These are phyloP conservation scores for Acanthochromis polyacanthus DNA, from an alignment of 2,113 vertebrate species.

Conservation along the genomic window DNA sequence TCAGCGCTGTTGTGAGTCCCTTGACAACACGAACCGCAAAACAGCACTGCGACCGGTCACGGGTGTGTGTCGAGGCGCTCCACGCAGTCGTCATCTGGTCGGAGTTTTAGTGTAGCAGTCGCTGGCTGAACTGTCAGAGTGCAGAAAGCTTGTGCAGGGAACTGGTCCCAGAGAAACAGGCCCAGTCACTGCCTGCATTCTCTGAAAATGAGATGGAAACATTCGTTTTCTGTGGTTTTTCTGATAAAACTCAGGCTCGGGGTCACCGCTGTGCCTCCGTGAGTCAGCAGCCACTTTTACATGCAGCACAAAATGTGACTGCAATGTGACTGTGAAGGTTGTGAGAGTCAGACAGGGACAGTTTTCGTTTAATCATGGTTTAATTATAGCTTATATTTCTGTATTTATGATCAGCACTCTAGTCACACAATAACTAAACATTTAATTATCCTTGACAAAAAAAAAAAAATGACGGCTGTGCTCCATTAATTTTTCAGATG, in stretches of 20 bases:
- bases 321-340: slow-evolving; percentile 18
- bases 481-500: too few species aligned
- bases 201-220: slow-evolving; percentile 35
- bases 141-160: slow-evolving; percentile 2
- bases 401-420: too few species aligned
- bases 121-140: slow-evolving; percentile 4
- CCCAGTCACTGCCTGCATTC: not conserved
- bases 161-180: not conserved
- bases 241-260: slow-evolving; percentile 5
- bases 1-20: slow-evolving; percentile 62
- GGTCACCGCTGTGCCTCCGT: slow-evolving; percentile 40
- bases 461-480: too few species aligned
- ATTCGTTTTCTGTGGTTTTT: slow-evolving; percentile 38
- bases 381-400: too few species aligned
- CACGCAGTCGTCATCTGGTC: slow-evolving; percentile 28
- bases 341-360: slow-evolving; percentile 7
- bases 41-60: slow-evolving; percentile 37
- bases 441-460: too few species aligned
- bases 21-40: slow-evolving; percentile 46
- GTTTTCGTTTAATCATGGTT: not conserved
- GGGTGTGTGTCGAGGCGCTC: slow-evolving; percentile 31
- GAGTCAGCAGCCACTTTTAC: slow-evolving; percentile 44
- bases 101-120: not conserved
- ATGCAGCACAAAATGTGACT: slow-evolving; percentile 20
- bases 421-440: too few species aligned